Evolutionary conservation across 1,140 invertebrate species (phyloP), one percentile per base, ranked within the genome.

Genomic region (Brachionus calyciflorus): DNA sequence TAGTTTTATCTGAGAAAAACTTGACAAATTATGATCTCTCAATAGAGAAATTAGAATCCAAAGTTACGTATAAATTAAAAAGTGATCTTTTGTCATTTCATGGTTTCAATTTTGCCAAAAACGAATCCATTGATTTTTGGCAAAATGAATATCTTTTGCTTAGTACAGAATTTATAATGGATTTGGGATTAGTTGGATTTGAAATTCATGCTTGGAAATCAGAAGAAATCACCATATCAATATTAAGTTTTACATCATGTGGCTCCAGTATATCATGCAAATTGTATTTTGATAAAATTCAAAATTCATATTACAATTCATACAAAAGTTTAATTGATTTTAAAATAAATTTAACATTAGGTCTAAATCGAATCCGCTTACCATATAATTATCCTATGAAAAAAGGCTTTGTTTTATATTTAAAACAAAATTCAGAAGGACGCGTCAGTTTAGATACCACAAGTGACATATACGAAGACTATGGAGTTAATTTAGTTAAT

Each of bases 171-270:
- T 60, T 60, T 33, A 37, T 37, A 12, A 33, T 33, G 6, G 30
- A 60, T 3, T 19, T 19, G 33, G 37, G 6, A 33, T 37, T 60
- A 21, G 9, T 60, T 7, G 55, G 55, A 33, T 60, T 60, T 60
- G 55, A 60, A 60, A n/a, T 60, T 5, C 4, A 60, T 60, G 55
- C 55, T 37, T 60, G 55, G 30, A 60, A 28, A 5, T 12, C n/a
- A n/a, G 55, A 30, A 17, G 30, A 40, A 12, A 60, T 60, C 7
- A 33, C n/a, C 37, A 6, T 60, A 37, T 60, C 55, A 60, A 6
- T 37, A 30, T 19, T 10, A 3, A 60, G 28, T n/a, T 60, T 60
- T 60, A 33, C 55, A 7, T 33, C 9, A 37, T 60, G 55, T 33
- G 55, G 55, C 17, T 7, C 17, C 5, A 60, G 1, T 17, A 37